phyloP scores from a whole-genome alignment of 2,113 vertebrate genomes.

The Natator depressus region DNA sequence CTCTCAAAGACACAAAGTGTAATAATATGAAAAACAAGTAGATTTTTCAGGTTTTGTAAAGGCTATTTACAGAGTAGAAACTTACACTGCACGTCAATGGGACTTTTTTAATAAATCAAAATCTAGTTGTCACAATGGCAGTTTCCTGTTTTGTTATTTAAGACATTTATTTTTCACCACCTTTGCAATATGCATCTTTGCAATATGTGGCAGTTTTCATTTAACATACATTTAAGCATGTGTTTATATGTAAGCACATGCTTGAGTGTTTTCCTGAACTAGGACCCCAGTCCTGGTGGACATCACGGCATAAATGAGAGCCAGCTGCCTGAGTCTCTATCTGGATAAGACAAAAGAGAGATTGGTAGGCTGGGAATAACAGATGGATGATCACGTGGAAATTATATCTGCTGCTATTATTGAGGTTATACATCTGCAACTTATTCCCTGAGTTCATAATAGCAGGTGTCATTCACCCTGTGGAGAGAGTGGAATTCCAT shows the following conservation, averaged over 20 bases:
- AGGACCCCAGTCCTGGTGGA: not conserved
- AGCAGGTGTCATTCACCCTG: too few relatives aligned
- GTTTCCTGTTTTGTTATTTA: not conserved
- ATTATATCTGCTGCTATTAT: not conserved
- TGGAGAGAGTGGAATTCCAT: too few relatives aligned
- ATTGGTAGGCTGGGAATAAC: not conserved
- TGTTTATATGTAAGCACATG: fast-evolving
- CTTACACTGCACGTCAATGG: not conserved
- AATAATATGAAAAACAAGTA: not conserved
- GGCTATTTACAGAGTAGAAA: not conserved
- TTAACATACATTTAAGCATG: not conserved
- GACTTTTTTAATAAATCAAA: not conserved
- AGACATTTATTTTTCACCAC: not conserved
- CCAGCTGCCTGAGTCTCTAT: not conserved
- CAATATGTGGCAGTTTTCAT: not conserved
- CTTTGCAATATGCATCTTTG: not conserved
- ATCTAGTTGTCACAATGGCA: not conserved
- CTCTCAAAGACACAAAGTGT: not conserved
- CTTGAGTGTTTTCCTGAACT: not conserved
- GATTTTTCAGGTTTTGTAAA: too few relatives aligned
- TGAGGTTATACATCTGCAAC: not conserved
- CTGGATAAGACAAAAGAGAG: not conserved
- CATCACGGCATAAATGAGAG: not conserved
- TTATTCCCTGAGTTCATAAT: too few relatives aligned
- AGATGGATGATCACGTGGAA: not conserved